Evolutionary conservation across 2,113 vertebrate genomes (phyloP).

Genomic region (Notarius lentiginosus): DNA sequence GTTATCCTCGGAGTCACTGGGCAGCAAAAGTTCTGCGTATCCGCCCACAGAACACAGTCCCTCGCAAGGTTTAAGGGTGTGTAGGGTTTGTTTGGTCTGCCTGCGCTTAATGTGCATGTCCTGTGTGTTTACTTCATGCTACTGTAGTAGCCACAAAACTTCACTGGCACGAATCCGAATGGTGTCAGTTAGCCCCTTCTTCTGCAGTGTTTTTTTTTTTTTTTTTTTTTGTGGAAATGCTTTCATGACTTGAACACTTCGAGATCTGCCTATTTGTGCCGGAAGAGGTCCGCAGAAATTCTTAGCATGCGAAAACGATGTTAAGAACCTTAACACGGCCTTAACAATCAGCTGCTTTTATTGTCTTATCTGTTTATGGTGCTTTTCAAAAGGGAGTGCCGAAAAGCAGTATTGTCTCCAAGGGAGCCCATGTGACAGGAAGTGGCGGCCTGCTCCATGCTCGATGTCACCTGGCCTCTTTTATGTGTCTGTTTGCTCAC

Average conservation of each 20-base stretch:
- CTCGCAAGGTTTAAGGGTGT: slow-evolving; percentile 1
- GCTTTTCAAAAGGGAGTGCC: background rate
- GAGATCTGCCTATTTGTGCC: background rate
- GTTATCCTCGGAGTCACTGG: slow-evolving; percentile 1
- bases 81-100: slow-evolving; percentile 13
- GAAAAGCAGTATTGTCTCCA: background rate
- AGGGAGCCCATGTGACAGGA: slow-evolving; percentile 30
- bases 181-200: background rate
- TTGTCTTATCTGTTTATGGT: background rate
- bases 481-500: slow-evolving; percentile 16
- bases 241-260: background rate
- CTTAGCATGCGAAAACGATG: background rate
- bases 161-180: background rate
- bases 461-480: slow-evolving; percentile 28
- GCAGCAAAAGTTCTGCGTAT: slow-evolving; percentile 31
- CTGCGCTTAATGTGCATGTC: background rate
- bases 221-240: background rate
- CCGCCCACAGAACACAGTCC: slow-evolving; percentile 3
- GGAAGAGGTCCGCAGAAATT: background rate
- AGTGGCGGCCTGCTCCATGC: slow-evolving; percentile 7
- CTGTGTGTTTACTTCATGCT: slow-evolving; percentile 1
- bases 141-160: slow-evolving; percentile 11
- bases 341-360: background rate
- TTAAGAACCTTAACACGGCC: background rate
- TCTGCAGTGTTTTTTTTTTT: background rate